Evolutionary conservation across 2,113 vertebrate genomes (phyloP), one percentile per base, ranked within the genome.

Genomic region (Actinemys pallida): DNA sequence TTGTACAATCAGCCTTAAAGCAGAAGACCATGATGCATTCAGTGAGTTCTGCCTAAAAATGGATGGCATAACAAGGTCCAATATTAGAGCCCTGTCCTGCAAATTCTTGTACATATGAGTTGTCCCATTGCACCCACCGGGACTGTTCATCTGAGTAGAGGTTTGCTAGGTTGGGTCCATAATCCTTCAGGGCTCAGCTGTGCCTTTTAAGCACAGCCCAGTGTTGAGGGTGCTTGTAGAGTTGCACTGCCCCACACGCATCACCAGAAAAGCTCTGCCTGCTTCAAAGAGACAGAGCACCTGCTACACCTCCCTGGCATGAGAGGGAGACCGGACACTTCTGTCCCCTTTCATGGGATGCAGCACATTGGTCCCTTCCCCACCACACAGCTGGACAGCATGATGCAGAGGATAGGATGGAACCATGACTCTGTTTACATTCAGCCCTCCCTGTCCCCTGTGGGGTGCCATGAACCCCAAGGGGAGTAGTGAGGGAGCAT

Each of bases 401-500:
- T 69, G 65, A n/a, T n/a, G 35, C 65, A 69, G 65, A 69, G 35
- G 17, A 7, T 35, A 69, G 35, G 19, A 39, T 72, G n/a, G 65
- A 72, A 8, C 9, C 10, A 72, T 72, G 19, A 72, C 19, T 65
- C 31, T 72, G 16, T 39, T 39, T 72, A 69, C 35, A 69, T 72
- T 39, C 65, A 39, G 65, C n/a, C 65, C 57, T 2, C 13, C 17
- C 17, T 8, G 2, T 25, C 2, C 0, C 0, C n/a, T 4, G 24
- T 50, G 5, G 8, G 83, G 13, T 57, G 20, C 29, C 27, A 82
- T 81, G 22, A 92, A 84, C 57, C 8, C 5, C 27, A 80, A 35
- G 5, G 13, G 10, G 29, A 31, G 87, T 92, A 79, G n/a, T 88
- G 24, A 45, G 24, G 10, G 42, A 76, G 75, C 42, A 76, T 27